Percentiles rank a stretch among this genome's conserved stretches.
Conservation (phyloP, 2,797 vertebrate species). For the Sorex maritimensis region DNA sequence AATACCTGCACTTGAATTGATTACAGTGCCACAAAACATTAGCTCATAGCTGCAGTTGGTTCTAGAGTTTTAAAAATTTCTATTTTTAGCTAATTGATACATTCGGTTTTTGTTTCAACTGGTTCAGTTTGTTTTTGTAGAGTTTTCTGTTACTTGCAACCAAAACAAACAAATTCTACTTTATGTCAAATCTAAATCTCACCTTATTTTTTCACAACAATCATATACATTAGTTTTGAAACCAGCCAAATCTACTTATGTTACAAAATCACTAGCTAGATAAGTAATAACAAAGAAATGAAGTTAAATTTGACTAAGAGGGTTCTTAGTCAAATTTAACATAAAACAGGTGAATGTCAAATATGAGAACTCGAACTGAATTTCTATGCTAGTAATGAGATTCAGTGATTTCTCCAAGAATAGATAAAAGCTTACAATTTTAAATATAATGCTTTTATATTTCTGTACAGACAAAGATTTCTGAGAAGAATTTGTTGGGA, state of each 20-base stretch:
- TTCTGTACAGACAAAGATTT: neutral
- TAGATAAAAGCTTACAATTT: neutral
- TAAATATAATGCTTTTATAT: slow-evolving; percentile 10
- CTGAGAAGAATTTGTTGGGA: neutral
- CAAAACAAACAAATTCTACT: neutral
- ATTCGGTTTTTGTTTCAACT: slow-evolving; percentile 25
- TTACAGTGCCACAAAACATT: no score
- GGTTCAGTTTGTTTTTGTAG: neutral
- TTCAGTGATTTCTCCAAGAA: slow-evolving; percentile 26
- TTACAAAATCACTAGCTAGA: neutral
- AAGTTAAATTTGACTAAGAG: no score
- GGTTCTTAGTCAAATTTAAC: neutral
- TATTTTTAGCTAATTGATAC: slow-evolving; percentile 1
- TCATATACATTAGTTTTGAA: slow-evolving; percentile 11
- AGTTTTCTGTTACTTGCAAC: neutral
- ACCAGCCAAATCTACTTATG: neutral
- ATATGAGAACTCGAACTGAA: neutral
- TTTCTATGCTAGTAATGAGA: neutral
- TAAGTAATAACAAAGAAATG: slow-evolving; percentile 11
- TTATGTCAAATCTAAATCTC: neutral
- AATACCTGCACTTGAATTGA: no score
- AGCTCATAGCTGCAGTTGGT: neutral
- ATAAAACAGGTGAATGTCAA: neutral
- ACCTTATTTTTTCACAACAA: neutral
- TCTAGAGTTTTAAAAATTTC: neutral